Conservation (phyloP, 2,888 invertebrate genomes). For the Nasonovia ribisnigri region DNA sequence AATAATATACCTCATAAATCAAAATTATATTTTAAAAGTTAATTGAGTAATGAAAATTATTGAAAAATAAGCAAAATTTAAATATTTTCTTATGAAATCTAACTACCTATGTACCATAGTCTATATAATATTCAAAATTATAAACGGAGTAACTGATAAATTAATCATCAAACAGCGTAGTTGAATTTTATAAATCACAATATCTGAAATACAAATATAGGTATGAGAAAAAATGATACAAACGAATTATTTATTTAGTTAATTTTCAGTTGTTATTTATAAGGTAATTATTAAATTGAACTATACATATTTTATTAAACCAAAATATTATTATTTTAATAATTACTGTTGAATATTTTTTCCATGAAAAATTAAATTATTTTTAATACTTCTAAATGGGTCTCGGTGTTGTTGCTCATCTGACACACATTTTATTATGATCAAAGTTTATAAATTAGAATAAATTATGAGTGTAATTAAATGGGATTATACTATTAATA, state of each 20-base stretch:
- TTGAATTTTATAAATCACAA: background rate
- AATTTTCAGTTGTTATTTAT: background rate
- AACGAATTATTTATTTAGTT: background rate
- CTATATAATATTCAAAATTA: background rate
- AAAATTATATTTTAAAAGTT: too few species aligned
- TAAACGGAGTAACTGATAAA: background rate
- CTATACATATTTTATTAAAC: background rate
- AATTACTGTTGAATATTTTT: background rate
- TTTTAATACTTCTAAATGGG: background rate
- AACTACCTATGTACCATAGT: background rate
- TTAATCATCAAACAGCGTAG: background rate
- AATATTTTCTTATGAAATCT: background rate
- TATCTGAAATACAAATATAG: background rate
- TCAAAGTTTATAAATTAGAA: background rate
- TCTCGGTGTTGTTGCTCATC: background rate
- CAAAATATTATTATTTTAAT: background rate
- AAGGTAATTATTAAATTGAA: background rate
- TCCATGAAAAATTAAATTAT: background rate
- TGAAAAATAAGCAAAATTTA: background rate
- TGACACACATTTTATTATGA: background rate
- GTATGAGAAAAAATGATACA: background rate
- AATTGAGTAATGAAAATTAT: background rate
- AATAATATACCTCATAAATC: too few species aligned
- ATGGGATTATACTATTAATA: background rate
- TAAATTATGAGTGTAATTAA: background rate